Evolutionary conservation across 2,888 invertebrate species (phyloP), one percentile per base, ranked within the genome.

Genomic region (Caradrina clavipalpis): DNA sequence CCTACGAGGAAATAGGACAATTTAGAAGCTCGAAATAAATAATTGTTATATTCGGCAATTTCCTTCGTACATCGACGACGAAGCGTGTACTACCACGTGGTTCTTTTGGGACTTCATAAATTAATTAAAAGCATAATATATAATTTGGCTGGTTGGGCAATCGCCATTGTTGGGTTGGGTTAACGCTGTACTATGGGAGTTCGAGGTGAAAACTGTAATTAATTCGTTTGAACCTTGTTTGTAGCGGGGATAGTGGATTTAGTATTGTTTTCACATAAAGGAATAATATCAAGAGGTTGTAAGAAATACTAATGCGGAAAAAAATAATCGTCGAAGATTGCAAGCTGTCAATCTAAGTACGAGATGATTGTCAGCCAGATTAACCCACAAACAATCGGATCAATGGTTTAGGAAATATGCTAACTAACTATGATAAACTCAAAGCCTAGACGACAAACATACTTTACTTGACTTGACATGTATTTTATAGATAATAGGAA

Each of bases 121-220:
- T 77, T 81, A 81, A 81, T 81, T 82, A 82, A 73, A 71, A 71
- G 54, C 65, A 58, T 59, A 76, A 76, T 69, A 63, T 49, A 81
- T 76, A 53, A 73, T 76, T 80, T 62, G 47, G 55, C 45, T 68
- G n/a, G 59, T 73, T 79, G 53, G 65, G 67, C 55, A 73, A 79
- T 82, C 55, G 51, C 54, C n/a, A 56, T 62, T 59, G 19, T 72
- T 56, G 69, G 79, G 61, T 64, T 56, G 63, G 64, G 51, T 65
- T 70, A 53, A 61, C 17, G 49, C 63, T 81, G 56, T 42, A 65
- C 51, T 62, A 11, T 39, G 49, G 15, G n/a, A 49, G 31, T 70
- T 78, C 47, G 51, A 64, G 17, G 65, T 59, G 61, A 56, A 68
- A 78, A 71, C 59, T 53, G 42, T 45, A 69, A 68, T 79, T 79